phyloP scores from a whole-genome alignment of 2,113 vertebrate species.

The Gambusia affinis region DNA sequence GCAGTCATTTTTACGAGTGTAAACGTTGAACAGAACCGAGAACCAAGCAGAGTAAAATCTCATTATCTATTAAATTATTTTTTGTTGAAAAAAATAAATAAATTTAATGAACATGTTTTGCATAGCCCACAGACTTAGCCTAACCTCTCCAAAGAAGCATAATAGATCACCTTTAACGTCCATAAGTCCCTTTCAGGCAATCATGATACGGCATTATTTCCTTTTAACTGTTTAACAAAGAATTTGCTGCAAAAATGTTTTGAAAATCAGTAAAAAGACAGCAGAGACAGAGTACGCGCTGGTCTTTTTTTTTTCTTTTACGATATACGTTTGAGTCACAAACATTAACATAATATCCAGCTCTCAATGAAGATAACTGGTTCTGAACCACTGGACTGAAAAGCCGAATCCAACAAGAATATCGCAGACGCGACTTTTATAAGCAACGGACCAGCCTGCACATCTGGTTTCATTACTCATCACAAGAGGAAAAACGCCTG shows the following conservation, averaged over 20 bases:
- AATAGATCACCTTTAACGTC: no score
- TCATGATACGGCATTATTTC: neutral
- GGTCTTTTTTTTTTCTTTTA: neutral
- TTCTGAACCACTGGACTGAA: neutral
- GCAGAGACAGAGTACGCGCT: no score
- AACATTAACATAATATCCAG: no score
- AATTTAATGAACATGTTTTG: no score
- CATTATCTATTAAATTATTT: no score
- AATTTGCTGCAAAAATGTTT: neutral
- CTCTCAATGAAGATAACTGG: neutral
- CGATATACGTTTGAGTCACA: neutral
- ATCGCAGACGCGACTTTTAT: neutral
- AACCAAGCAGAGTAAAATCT: no score
- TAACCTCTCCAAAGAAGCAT: no score
- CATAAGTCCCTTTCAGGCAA: neutral
- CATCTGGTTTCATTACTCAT: slow-evolving; percentile 39
- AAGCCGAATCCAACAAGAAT: slow-evolving; percentile 6
- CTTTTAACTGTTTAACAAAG: no score
- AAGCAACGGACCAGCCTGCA: neutral
- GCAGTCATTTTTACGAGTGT: no score
- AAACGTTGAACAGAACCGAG: no score
- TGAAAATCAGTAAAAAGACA: neutral
- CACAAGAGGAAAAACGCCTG: slow-evolving; percentile 36
- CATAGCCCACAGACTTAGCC: no score
- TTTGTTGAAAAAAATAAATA: no score